Percentiles rank a stretch among this genome's conserved stretches.
phyloP scores from a whole-genome alignment of 2,113 vertebrate species.

The Helogale parvula region DNA sequence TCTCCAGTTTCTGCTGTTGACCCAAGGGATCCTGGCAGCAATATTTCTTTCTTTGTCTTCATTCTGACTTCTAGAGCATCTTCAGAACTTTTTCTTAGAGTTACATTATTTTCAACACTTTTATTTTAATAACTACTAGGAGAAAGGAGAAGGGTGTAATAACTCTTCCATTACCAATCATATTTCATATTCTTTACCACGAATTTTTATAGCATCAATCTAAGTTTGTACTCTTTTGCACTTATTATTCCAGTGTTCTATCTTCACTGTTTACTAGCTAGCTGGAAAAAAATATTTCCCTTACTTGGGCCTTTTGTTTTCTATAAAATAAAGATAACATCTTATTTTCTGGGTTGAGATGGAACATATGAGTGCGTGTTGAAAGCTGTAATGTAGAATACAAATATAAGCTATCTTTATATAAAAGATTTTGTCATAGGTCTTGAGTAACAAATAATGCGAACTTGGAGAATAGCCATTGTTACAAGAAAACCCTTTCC shows the following conservation, averaged over 20 bases:
- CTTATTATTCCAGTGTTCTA: background rate
- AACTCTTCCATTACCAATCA: background rate
- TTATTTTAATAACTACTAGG: slow-evolving; percentile 6
- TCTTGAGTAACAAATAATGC: background rate
- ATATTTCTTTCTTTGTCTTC: background rate
- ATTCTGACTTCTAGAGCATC: background rate
- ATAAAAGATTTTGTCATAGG: background rate
- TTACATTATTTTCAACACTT: background rate
- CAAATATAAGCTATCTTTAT: background rate
- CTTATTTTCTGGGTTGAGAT: slow-evolving; percentile 21
- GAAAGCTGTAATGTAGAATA: background rate
- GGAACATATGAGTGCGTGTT: background rate
- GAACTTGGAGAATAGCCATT: background rate
- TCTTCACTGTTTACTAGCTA: background rate
- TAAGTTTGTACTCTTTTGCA: background rate
- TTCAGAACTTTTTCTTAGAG: background rate
- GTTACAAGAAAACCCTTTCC: background rate
- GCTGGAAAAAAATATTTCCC: background rate
- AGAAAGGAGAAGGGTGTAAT: background rate
- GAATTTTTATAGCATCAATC: background rate
- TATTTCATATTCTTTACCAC: background rate
- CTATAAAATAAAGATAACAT: background rate
- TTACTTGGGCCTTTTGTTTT: background rate
- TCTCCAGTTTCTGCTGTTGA: background rate
- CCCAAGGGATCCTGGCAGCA: background rate